Percentiles rank a stretch among this genome's conserved stretches.
phyloP scores from a whole-genome alignment of 2,797 vertebrate genomes.

The Tauraco hartlaubi region DNA sequence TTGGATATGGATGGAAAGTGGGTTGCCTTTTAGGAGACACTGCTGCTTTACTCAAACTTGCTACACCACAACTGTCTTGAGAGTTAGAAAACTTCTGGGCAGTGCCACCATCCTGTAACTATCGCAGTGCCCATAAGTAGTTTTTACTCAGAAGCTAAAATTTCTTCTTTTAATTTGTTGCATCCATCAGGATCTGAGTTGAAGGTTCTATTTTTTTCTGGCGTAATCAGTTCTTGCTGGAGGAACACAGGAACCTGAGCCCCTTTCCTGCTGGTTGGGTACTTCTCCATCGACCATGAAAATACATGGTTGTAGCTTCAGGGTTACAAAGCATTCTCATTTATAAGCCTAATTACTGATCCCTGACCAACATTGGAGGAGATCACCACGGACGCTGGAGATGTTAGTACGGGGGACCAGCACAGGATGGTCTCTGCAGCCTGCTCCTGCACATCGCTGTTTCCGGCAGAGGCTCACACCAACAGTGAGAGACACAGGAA shows the following conservation, averaged over 20 bases:
- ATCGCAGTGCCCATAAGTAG: neutral
- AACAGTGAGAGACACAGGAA: neutral
- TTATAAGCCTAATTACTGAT: neutral
- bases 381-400: neutral
- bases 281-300: neutral
- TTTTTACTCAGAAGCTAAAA: neutral
- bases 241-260: neutral
- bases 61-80: neutral
- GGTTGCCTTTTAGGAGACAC: neutral
- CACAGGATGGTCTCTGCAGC: accelerated
- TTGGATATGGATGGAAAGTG: neutral
- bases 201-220: neutral
- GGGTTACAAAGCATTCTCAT: neutral
- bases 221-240: neutral
- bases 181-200: neutral
- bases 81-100: neutral
- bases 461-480: neutral
- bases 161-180: neutral
- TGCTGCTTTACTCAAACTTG: neutral
- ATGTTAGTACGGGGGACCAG: neutral
- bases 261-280: neutral
- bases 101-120: neutral
- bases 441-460: accelerated
- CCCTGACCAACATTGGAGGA: neutral
- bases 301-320: neutral